Percentiles rank a stretch among this genome's conserved stretches.
Conservation (phyloP, 2,797 vertebrate species). For the Pteropus rufus region DNA sequence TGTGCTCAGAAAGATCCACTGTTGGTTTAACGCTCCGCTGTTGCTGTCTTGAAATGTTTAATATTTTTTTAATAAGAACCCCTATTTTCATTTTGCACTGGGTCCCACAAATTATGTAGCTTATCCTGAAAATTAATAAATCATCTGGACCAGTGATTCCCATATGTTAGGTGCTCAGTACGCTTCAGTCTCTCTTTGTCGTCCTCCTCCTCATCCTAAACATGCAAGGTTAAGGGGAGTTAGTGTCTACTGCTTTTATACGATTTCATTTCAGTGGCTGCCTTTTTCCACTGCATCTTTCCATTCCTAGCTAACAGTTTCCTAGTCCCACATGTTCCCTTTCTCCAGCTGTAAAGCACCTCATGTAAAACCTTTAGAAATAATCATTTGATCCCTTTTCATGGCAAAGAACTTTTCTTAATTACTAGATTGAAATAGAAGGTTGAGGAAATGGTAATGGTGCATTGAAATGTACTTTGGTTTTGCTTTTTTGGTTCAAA, state of each 20-base stretch:
- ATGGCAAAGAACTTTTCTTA: neutral
- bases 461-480: neutral
- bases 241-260: neutral
- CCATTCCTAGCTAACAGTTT: neutral
- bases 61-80: neutral
- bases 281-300: neutral
- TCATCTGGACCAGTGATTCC: neutral
- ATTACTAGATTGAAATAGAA: neutral
- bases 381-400: neutral
- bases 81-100: neutral
- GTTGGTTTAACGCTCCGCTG: neutral
- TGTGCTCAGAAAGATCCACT: neutral
- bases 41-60: neutral
- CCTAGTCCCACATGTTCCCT: neutral
- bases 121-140: neutral
- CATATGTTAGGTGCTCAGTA: neutral
- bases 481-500: neutral
- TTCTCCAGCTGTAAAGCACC: neutral
- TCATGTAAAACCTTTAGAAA: neutral
- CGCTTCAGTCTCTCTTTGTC: neutral
- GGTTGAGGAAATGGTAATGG: neutral
- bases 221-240: accelerated
- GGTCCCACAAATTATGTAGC: neutral
- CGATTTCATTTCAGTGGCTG: neutral
- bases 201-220: neutral